Percentiles rank a stretch among this genome's conserved stretches.
These are phyloP conservation scores for Hermetia illucens DNA, from an alignment of 1,140 invertebrate species.

Conservation along the genomic window DNA sequence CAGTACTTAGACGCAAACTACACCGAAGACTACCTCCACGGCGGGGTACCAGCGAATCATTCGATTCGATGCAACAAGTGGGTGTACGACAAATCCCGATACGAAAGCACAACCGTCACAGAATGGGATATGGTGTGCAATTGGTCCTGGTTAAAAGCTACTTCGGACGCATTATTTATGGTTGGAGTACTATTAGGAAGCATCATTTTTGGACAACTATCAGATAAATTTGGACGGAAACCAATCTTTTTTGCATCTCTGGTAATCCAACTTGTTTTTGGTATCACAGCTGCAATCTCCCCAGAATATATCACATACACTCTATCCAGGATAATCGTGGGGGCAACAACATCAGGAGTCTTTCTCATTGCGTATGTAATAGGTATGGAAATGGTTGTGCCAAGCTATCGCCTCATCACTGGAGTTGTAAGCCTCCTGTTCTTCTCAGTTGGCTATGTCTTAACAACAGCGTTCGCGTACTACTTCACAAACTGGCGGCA, in stretches of 20 bases:
- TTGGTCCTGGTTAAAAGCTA: conserved; percentile 45
- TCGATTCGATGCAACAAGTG: conserved; percentile 35
- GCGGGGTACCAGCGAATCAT: conserved; percentile 13
- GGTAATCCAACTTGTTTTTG: conserved; percentile 51
- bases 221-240: conserved; percentile 65
- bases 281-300: conserved; percentile 45
- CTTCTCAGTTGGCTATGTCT: conserved; percentile 61
- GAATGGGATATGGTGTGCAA: conserved; percentile 67
- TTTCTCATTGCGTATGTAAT: conserved; percentile 68
- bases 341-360: conserved; percentile 57
- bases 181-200: conserved; percentile 66
- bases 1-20: conserved; percentile 30
- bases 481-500: conserved; percentile 58
- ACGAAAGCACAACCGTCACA: conserved; percentile 45
- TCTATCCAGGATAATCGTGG: conserved; percentile 52
- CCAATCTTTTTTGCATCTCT: conserved; percentile 56
- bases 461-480: conserved; percentile 56
- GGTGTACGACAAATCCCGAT: conserved; percentile 43
- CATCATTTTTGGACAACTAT: conserved; percentile 63
- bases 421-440: conserved; percentile 64
- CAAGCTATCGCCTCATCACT: conserved; percentile 53
- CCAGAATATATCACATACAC: conserved; percentile 56
- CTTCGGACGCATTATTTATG: conserved; percentile 71
- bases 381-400: conserved; percentile 71
- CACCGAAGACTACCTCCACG: conserved; percentile 17